These are phyloP conservation scores for Manis javanica DNA, from an alignment of 2,797 vertebrate genomes.

Conservation along the genomic window DNA sequence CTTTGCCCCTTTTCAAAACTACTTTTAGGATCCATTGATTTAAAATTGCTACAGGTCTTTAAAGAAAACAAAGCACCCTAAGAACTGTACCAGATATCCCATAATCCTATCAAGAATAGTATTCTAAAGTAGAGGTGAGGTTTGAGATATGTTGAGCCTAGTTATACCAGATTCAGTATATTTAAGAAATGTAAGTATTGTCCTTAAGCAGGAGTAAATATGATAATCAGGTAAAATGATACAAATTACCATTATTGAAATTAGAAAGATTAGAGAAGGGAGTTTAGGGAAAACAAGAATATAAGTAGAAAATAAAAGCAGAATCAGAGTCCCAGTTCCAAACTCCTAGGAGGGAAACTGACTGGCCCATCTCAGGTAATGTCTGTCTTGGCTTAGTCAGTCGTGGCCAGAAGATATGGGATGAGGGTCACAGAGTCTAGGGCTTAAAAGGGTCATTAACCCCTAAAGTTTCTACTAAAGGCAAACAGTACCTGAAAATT, in stretches of 20 bases:
- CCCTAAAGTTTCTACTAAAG: background rate
- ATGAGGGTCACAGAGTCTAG: background rate
- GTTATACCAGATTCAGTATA: background rate
- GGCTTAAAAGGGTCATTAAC: background rate
- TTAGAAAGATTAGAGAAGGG: conserved; percentile 19
- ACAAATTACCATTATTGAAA: conserved; percentile 14
- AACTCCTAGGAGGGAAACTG: background rate
- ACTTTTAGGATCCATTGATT: conserved; percentile 28
- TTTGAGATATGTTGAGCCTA: background rate
- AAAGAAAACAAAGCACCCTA: background rate
- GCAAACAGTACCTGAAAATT: background rate
- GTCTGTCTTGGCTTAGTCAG: background rate
- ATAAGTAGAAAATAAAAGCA: conserved; percentile 5
- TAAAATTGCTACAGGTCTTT: conserved; percentile 10
- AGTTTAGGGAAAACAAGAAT: conserved; percentile 40
- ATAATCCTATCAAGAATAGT: background rate
- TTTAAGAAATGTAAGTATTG: background rate
- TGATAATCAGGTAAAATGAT: background rate
- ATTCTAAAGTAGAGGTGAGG: background rate
- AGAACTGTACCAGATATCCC: background rate
- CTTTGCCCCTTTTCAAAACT: conserved; percentile 37
- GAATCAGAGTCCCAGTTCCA: background rate
- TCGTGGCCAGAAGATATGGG: background rate
- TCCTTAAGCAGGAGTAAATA: background rate
- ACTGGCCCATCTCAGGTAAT: background rate